Evolutionary conservation across 2,797 vertebrate genomes (phyloP).

Genomic region (Lithobates pipiens): DNA sequence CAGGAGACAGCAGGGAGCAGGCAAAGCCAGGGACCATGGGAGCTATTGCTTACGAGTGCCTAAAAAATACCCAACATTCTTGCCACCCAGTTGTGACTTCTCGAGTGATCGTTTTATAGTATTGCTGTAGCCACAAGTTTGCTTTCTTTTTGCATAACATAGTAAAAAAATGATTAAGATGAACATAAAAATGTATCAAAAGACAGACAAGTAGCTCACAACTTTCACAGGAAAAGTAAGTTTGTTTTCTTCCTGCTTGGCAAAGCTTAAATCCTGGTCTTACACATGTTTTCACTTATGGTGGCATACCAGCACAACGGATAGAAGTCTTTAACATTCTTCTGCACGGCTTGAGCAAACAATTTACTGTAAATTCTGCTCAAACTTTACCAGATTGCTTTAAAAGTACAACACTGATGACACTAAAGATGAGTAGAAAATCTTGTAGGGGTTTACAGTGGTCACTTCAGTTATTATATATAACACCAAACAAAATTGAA

Average conservation of each 20-base stretch:
- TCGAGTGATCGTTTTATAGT: no score
- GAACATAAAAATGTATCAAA: constrained; percentile 19
- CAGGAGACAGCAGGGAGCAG: no score
- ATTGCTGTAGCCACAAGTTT: no score
- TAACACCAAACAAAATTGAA: no score
- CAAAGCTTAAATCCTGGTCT: constrained; percentile 7
- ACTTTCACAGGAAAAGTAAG: constrained; percentile 34
- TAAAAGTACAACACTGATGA: not conserved
- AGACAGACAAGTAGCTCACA: constrained; percentile 24
- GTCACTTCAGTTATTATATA: no score
- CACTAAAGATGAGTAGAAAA: not conserved
- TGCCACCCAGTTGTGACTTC: no score
- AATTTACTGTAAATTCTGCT: constrained; percentile 40
- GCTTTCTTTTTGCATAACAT: no score
- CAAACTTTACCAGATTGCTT: constrained; percentile 36
- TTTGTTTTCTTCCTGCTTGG: constrained; percentile 45
- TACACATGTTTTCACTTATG: constrained; percentile 47
- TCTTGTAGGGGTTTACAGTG: not conserved
- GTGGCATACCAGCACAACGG: constrained; percentile 24
- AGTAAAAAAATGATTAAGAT: not conserved
- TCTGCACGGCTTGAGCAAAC: constrained; percentile 17
- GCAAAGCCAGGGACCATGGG: no score
- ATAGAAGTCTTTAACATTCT: constrained; percentile 31
- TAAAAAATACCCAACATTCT: no score
- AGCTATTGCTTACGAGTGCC: no score